Base-by-base conservation (phyloP, 2,797 vertebrate species). In the Remorina albescens region DNA sequence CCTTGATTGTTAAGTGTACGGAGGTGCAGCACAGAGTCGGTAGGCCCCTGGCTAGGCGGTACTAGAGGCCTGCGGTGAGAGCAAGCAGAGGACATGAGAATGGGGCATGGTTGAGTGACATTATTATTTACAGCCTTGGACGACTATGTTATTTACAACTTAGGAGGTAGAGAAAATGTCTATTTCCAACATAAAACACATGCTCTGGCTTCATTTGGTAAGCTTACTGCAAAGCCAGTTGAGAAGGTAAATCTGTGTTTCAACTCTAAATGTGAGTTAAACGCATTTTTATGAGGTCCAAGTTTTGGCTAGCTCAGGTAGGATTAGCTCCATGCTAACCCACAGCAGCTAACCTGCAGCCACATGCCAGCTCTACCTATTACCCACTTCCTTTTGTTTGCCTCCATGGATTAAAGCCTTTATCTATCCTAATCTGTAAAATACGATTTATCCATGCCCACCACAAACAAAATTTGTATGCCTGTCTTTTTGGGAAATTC, bases 71-170 rank as follows among this genome's bases (percentile, higher is more conserved):
- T 91, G 88, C 74, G 76, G 88, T 78, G 91, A 93, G 90, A 89
- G 90, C 90, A 90, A 88, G 86, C 86, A 91, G 89, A 93, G 89
- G 91, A 93, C 91, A 92, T 88, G 88, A 90, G 88, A 89, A 86
- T 79, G 76, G 85, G 89, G 88, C 88, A 90, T 92, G 89, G 89
- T 84, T 91, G 89, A 91, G 77, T 90, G 92, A 90, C 90, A 92
- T 77, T 73, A 64, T 90, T 91, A 93, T 93, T 93, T 91, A 92
- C 81, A 80, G 79, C 69, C 81, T 61, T 75, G 80, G 76, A 89
- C 73, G 67, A 78, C 73, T 64, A 71, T 77, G 85, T 90, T 90
- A 89, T 92, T 92, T 92, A 91, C 88, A 88, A 73, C 88, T 64
- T 68, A 86, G 76, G 76, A 88, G 85, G 82, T 61, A 88, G 64